Base-by-base conservation (phyloP, 2,797 vertebrate species). In the Coranthus polyacanthus region DNA sequence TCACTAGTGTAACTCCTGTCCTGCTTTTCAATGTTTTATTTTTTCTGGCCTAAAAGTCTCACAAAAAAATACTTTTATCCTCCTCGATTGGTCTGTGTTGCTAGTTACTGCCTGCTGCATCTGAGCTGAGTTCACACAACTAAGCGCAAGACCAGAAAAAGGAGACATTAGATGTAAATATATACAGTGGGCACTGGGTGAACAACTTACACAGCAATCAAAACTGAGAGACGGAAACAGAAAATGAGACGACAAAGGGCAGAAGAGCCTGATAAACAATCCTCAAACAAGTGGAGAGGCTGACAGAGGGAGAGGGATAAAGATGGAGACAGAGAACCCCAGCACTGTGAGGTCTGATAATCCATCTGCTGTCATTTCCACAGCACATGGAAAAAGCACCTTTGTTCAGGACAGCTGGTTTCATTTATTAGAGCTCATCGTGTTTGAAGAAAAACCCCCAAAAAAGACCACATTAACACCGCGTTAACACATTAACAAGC, bases 31-130 rank as follows among this genome's bases (percentile, higher is more conserved):
- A 59, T 34, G 52, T 10, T 12, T 29, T 44, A 4, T 58, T 66
- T 58, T 66, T 58, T 68, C 29, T 34, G 38, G 56, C 12, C 38
- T 37, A 22, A 39, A 47, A 22, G 13, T 64, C 20, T 51, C 37
- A 77, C 61, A 59, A 34, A 49, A n/a, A 44, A 26, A 78, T 60
- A 73, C 72, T 82, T 68, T 56, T 79, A 70, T 66, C 41, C 67
- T 72, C 26, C n/a, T 57, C 46, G 18, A 20, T 56, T 43, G 4
- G 29, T 57, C 42, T 46, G 17, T 18, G 10, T 29, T 37, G 46
- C 38, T 17, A 49, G 53, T 72, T 76, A 72, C 37, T 37, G 44
- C 29, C 39, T 44, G 39, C 32, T 47, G 56, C 22, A 26, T 77
- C 41, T 62, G 60, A 44, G 38, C 64, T 78, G 29, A 32, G 10